Conservation (phyloP, 2,113 vertebrate genomes). For the Engystomops pustulosus region DNA sequence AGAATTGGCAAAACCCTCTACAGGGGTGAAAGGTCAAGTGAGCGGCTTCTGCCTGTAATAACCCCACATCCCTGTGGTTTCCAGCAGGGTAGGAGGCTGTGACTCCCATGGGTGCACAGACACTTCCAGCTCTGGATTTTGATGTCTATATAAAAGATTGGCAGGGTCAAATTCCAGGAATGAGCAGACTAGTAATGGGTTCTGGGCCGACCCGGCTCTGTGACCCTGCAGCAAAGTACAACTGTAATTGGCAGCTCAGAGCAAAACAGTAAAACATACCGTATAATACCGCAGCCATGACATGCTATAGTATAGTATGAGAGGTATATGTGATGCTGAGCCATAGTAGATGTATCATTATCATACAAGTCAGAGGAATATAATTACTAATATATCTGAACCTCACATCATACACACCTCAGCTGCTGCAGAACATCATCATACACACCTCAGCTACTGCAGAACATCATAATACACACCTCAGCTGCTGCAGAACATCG, state of each 20-base stretch:
- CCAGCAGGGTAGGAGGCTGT: not conserved
- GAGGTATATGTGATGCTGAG: not conserved
- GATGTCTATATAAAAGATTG: conserved; percentile 62
- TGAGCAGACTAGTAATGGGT: conserved; percentile 44
- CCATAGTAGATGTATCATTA: not conserved
- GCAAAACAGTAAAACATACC: not conserved
- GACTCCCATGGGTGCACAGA: not conserved
- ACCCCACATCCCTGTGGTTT: not conserved
- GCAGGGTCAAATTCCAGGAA: conserved; percentile 63
- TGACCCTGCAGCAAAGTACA: conserved; percentile 61
- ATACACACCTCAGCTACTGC: not conserved
- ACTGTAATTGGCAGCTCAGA: conserved; percentile 57
- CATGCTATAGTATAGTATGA: no score
- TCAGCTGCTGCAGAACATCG: no score
- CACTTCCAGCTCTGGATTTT: conserved; percentile 47
- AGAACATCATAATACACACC: not conserved
- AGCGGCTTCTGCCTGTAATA: not conserved
- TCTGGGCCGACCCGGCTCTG: conserved; percentile 57
- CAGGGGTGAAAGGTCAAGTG: not conserved
- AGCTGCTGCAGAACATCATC: not conserved
- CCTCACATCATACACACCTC: not conserved
- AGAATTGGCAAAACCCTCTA: not conserved
- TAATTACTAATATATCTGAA: not conserved
- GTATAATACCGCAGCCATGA: no score
- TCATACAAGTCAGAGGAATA: no score